Percentiles rank a stretch among this genome's conserved stretches.
Evolutionary conservation across 2,113 vertebrate species (phyloP).

Genomic region (Budorcas taxicolor): DNA sequence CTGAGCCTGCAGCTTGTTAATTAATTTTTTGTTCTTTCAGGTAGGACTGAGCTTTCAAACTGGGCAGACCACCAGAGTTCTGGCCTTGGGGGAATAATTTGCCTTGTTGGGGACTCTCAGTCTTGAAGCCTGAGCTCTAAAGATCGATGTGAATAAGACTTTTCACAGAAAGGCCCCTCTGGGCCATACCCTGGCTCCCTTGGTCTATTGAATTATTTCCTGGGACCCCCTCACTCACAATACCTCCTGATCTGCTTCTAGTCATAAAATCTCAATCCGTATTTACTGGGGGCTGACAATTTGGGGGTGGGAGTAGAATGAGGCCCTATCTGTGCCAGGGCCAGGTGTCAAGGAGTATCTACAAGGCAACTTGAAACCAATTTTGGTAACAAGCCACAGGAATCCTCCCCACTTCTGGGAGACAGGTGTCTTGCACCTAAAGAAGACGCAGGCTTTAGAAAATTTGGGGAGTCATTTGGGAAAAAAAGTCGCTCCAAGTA

Average conservation of each 20-base stretch:
- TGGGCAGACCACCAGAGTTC: background rate
- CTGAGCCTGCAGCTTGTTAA: background rate
- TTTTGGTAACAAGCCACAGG: background rate
- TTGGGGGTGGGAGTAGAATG: background rate
- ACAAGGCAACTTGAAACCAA: accelerated
- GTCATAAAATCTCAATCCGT: background rate
- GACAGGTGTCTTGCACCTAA: background rate
- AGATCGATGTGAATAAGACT: too few relatives aligned
- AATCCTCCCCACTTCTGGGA: accelerated
- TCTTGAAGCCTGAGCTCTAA: too few relatives aligned
- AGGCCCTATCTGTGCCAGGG: accelerated
- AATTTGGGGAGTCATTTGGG: background rate
- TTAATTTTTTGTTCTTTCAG: background rate
- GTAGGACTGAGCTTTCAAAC: background rate
- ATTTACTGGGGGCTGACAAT: background rate
- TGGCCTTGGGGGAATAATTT: background rate
- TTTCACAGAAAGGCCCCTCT: background rate
- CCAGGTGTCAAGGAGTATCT: accelerated
- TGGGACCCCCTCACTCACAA: background rate
- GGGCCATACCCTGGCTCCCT: background rate
- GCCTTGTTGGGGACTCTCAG: background rate
- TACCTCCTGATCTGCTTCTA: background rate
- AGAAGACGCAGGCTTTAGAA: background rate
- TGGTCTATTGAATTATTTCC: background rate
- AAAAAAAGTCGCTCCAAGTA: background rate